Evolutionary conservation across 2,797 vertebrate species (phyloP), one percentile per base, ranked within the genome.

Genomic region (Poecilia wingei): DNA sequence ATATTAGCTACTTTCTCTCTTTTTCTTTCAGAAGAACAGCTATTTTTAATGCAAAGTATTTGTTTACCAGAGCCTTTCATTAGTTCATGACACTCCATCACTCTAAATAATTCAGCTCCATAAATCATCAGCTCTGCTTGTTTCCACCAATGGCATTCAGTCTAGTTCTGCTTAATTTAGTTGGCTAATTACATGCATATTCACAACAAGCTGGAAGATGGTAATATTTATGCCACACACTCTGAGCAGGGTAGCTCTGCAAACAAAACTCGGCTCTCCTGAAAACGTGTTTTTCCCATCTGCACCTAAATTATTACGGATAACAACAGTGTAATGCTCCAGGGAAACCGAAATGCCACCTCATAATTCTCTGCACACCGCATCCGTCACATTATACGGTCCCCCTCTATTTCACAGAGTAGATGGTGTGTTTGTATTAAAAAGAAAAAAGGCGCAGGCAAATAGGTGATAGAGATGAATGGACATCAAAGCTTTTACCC

Each of bases 111-210:
- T 76, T 82, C 77, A 59, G 74, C 80, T 45, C 86, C 83, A 93
- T 92, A 91, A 93, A 94, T 94, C 91, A 89, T 76, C 89, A 83
- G 86, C 87, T 31, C 79, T 72, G 87, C 87, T 90, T 89, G 85
- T 92, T 93, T 93, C 84, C 85, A 90, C 86, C 82, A 82, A 82
- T 69, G 87, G 74, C 77, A 91, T 94, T 95, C 93, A 79, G 93
- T 93, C 94, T 86, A 82, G 91, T 88, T 92, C 90, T 91, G 90
- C 93, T 90, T 94, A 94, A 94, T 94, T 94, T 91, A 80, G 84
- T 86, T 76, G 82, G 86, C 90, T 93, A 94, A 95, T 92, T 94
- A 87, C 85, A 88, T 94, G 90, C 86, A 91, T 93, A 94, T 95
- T 94, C 89, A 95, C 86, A 93, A 91, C 89, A 88, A 86, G 88